Evolutionary conservation across 2,113 vertebrate species (phyloP).

Genomic region (Anser brachyrhynchus): DNA sequence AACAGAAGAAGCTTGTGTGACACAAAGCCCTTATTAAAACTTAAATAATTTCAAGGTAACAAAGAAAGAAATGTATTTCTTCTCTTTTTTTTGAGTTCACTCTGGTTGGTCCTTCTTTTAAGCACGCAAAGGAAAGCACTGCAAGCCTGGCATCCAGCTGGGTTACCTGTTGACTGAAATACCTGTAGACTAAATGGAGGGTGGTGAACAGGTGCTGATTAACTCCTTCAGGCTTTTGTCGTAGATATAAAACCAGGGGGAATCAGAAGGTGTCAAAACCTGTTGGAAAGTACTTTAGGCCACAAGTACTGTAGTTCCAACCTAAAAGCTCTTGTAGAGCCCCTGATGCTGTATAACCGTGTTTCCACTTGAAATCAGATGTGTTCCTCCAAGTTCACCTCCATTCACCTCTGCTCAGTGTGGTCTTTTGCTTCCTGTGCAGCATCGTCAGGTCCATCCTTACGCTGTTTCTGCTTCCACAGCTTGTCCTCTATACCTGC

Average conservation of each 20-base stretch:
- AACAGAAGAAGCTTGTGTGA: neutral
- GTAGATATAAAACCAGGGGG: neutral
- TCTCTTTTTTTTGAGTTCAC: neutral
- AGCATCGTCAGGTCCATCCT: neutral
- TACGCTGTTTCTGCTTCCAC: neutral
- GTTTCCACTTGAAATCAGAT: neutral
- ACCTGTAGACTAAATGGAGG: neutral
- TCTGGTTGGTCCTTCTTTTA: neutral
- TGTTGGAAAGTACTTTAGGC: neutral
- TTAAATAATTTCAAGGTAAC: neutral
- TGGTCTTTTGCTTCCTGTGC: neutral
- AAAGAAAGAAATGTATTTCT: neutral
- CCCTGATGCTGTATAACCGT: neutral
- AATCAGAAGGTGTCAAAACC: neutral
- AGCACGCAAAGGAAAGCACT: neutral
- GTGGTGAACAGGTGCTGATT: neutral
- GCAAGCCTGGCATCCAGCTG: neutral
- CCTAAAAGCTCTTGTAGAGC: neutral
- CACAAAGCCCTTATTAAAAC: neutral
- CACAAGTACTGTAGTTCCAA: neutral
- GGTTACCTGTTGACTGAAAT: neutral
- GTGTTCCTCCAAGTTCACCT: neutral
- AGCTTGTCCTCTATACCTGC: neutral
- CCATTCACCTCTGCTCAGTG: rapidly evolving
- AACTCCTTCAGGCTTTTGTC: neutral